Conservation (phyloP, 1,140 invertebrate species). For the Augochlora pura region DNA sequence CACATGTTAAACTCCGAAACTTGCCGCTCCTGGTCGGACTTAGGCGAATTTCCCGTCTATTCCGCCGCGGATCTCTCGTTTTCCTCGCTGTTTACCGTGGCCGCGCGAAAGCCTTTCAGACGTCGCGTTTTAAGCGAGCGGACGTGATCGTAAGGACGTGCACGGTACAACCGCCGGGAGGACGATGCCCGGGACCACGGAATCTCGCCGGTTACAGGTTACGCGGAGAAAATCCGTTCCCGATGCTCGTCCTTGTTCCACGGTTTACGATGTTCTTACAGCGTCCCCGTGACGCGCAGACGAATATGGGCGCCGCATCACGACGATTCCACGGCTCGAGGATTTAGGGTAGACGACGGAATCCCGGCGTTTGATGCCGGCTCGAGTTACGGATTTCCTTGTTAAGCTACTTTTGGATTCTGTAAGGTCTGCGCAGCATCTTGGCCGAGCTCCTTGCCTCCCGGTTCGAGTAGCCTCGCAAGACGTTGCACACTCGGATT, state of each 20-base stretch:
- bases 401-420: background rate
- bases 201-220: background rate
- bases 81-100: background rate
- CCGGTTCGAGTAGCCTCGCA: too few relatives aligned
- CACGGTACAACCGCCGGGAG: background rate
- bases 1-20: too few relatives aligned
- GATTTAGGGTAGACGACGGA: slow-evolving; percentile 5
- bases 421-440: background rate
- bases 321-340: background rate
- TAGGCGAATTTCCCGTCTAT: slow-evolving; percentile 10
- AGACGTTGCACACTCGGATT: background rate
- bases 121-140: background rate
- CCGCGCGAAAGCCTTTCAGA: slow-evolving; percentile 24
- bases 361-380: slow-evolving; percentile 2
- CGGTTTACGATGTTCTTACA: background rate
- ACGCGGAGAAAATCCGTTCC: slow-evolving; percentile 26
- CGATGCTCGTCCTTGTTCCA: slow-evolving; percentile 1
- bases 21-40: background rate
- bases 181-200: background rate
- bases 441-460: too few relatives aligned
- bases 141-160: slow-evolving; percentile 15
- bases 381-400: background rate
- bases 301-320: background rate
- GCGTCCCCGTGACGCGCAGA: background rate
- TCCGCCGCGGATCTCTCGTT: background rate